Evolutionary conservation across 2,888 invertebrate genomes (phyloP).

Genomic region (Leptinotarsa haldemani): DNA sequence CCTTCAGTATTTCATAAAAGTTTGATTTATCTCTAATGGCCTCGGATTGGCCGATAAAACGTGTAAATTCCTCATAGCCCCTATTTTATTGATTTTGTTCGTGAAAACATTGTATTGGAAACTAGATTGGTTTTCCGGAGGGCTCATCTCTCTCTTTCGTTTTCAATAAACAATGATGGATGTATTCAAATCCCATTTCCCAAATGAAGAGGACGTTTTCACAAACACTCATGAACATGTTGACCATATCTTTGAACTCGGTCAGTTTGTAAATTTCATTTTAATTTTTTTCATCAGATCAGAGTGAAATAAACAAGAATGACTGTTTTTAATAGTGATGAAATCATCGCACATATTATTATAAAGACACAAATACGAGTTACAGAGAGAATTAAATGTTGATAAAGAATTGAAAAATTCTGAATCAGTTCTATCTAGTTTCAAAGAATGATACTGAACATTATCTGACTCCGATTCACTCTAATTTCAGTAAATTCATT

Average conservation of each 20-base stretch:
- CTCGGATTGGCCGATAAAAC: constrained; percentile 6
- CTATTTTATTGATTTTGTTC: constrained; percentile 2
- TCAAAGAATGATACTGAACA: too few relatives aligned
- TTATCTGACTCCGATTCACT: too few relatives aligned
- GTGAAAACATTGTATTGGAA: constrained; percentile 2
- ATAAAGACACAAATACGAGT: too few relatives aligned
- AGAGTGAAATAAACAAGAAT: neutral
- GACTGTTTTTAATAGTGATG: too few relatives aligned
- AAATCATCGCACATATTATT: too few relatives aligned
- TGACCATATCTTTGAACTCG: neutral
- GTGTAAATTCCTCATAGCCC: neutral
- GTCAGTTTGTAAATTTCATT: too few relatives aligned
- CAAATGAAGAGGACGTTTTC: neutral
- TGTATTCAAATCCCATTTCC: neutral
- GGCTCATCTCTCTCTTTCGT: neutral
- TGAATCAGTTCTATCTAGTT: too few relatives aligned
- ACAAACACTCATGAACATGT: neutral
- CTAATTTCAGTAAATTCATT: too few relatives aligned
- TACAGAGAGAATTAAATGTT: too few relatives aligned
- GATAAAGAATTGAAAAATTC: too few relatives aligned
- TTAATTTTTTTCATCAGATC: neutral
- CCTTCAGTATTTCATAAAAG: constrained; percentile 6
- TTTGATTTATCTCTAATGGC: constrained; percentile 10
- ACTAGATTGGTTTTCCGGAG: neutral
- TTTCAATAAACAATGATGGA: neutral